phyloP scores from a whole-genome alignment of 2,888 invertebrate species.

The Andricus quercusramuli region DNA sequence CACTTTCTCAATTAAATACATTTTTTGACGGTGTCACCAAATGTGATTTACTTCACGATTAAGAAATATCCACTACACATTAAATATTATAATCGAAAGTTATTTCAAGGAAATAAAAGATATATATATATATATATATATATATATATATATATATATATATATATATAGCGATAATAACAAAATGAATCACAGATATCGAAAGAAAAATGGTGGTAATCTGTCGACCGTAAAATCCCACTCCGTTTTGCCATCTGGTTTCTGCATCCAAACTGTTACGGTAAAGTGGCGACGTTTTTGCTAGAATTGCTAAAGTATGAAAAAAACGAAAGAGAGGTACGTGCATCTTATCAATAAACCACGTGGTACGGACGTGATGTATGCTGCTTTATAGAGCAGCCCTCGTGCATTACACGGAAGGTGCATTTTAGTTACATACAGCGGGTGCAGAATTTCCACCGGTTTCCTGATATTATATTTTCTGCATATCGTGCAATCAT shows the following conservation, averaged over 20 bases:
- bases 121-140: not conserved
- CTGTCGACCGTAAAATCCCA: not conserved
- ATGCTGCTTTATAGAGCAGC: conserved; percentile 11
- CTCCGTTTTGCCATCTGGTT: conserved; percentile 8
- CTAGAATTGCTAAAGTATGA: conserved; percentile 15
- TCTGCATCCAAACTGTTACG: conserved; percentile 4
- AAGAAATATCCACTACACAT: not conserved
- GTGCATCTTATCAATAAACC: conserved; percentile 39
- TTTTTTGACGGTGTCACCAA: no score
- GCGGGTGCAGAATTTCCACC: conserved; percentile 32
- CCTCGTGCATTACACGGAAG: conserved; percentile 24
- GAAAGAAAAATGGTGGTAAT: not conserved
- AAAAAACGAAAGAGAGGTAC: conserved; percentile 6
- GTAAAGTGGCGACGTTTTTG: conserved; percentile 5
- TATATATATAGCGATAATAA: not conserved
- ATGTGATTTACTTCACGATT: no score
- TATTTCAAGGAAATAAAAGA: not conserved
- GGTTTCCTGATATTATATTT: conserved; percentile 4
- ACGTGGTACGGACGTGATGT: conserved; percentile 27
- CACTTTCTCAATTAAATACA: no score
- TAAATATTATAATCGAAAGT: not conserved
- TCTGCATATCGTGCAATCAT: not conserved
- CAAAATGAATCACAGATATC: not conserved
- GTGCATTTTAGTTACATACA: conserved; percentile 35
- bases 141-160: not conserved